Evolutionary conservation across 2,113 vertebrate species (phyloP), one percentile per base, ranked within the genome.

Genomic region (Symphodus melops): DNA sequence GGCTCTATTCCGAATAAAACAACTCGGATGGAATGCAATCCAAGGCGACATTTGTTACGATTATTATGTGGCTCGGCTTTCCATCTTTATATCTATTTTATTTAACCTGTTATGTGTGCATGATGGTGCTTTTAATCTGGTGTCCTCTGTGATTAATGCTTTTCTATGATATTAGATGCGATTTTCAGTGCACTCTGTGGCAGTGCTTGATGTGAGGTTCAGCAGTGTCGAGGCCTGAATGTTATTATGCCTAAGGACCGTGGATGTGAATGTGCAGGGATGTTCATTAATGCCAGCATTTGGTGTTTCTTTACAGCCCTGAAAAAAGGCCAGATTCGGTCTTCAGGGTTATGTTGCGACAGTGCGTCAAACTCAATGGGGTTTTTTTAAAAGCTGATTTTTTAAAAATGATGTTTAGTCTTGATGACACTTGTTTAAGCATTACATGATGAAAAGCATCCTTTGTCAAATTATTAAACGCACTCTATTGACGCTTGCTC

Each of bases 131-230:
- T 66, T 54, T 9, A 28, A 23, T 76, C 53, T 52, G 14, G 51
- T 69, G n/a, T 9, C 0, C 46, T 9, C 9, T 28, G 37, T 36
- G 37, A 51, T 68, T 70, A 57, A 72, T 75, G 37, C 19, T 62
- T 70, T 46, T 17, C 53, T 72, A 21, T 49, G 57, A 72, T 37
- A 13, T 55, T 54, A 46, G 64, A 46, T 58, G n/a, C 55, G 16
- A 42, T 56, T 59, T 69, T 42, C 19, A 55, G 20, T 61, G 37
- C 39, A 17, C 28, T 25, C 25, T 25, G 5, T 58, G 46, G 20
- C 16, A 19, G 58, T 56, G 14, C 46, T 48, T 36, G 36, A 23
- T 44, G n/a, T 65, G 14, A 53, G 25, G 48, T 39, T 49, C 41
- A 55, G 57, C 36, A 17, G 41, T 46, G 64, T 58, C 16, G 9